Evolutionary conservation across 1,140 invertebrate species (phyloP).

Genomic region (Liolophura sinensis): DNA sequence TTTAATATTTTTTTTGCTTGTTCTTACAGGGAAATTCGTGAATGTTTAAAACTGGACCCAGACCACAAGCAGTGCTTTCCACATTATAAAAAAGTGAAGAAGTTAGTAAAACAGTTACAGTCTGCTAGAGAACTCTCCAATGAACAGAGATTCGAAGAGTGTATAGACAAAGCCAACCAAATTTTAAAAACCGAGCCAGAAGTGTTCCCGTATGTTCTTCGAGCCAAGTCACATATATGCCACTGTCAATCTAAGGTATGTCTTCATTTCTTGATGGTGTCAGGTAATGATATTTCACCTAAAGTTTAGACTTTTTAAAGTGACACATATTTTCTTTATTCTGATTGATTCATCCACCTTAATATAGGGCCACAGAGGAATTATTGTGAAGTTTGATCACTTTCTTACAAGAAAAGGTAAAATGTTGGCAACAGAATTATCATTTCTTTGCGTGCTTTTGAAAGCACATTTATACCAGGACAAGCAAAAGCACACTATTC

Average conservation of each 20-base stretch:
- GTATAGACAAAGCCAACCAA: constrained; percentile 73
- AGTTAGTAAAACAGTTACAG: constrained; percentile 84
- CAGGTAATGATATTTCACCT: constrained; percentile 1
- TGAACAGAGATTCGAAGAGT: constrained; percentile 73
- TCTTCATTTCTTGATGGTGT: not conserved
- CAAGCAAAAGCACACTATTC: no score
- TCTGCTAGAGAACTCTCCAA: constrained; percentile 74
- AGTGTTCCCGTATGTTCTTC: constrained; percentile 33
- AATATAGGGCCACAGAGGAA: not conserved
- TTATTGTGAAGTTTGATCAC: no score
- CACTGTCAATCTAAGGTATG: constrained; percentile 54
- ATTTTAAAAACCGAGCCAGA: constrained; percentile 69
- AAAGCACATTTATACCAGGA: no score
- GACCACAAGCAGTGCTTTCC: constrained; percentile 95
- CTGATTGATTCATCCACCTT: no score
- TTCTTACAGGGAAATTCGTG: constrained; percentile 80
- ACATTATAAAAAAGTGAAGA: constrained; percentile 97
- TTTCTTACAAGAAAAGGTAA: no score
- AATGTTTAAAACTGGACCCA: constrained; percentile 97
- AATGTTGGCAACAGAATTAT: no score
- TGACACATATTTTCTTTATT: no score
- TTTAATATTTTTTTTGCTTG: constrained; percentile 9
- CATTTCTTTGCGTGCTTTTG: no score
- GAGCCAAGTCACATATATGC: constrained; percentile 47
- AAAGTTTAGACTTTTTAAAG: no score